Base-by-base conservation (phyloP, 1,140 invertebrate species). In the Trichonephila clavipes region DNA sequence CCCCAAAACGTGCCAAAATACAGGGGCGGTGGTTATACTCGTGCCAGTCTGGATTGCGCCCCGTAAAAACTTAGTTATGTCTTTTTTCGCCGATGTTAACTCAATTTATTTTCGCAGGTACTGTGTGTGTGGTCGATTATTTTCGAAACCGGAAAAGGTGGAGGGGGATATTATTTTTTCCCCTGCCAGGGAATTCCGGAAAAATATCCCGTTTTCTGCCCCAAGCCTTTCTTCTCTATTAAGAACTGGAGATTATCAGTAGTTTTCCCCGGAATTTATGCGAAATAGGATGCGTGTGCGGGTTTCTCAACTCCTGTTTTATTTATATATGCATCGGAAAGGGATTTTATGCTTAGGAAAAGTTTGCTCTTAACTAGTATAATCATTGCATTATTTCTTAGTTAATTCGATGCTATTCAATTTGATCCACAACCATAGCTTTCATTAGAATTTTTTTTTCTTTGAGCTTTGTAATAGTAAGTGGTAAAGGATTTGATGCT, bases 31-130 rank as follows among this genome's bases (percentile, higher is more conserved):
- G 51, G 51, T 51, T 51, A 51, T 51, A 12, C 51, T 51, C 51
- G 51, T 51, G 51, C 69, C 3, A 24, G 69, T 28, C 28, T 28
- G 72, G 72, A 77, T 77, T 77, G 72, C 72, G 72, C 72, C 66
- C 82, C 5, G 72, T 85, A 85, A 85, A 85, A 85, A 85, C 82
- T 85, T 85, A 85, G 82, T 85, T 77, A 77, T 34, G 72, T 77
- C 72, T 77, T 28, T 34, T 77, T 34, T 77, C 72, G 72, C 72
- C 72, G 72, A 77, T 77, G 72, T 77, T 77, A 77, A 77, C 72
- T 77, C 72, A 40, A 77, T 77, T 77, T 77, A 77, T 77, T 40
- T 77, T 77, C 72, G 28, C 5, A 34, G 66, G 28, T 19, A 18
- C 21, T 21, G 21, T 18, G 72, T 40, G 28, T 77, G 72, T 10